Evolutionary conservation across 2,888 invertebrate genomes (phyloP), one percentile per base, ranked within the genome.

Genomic region (Microplitis manilae): DNA sequence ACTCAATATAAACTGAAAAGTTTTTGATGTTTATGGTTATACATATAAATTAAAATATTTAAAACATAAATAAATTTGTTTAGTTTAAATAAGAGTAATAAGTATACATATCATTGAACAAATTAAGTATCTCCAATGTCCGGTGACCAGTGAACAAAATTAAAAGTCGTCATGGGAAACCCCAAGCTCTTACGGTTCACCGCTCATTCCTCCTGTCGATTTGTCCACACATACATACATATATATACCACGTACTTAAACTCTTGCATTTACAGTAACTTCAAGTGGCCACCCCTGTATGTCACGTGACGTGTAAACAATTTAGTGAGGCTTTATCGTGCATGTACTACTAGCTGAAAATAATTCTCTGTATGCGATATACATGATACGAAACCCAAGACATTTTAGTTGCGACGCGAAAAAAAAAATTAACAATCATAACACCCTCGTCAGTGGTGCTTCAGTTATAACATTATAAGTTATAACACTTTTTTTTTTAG

Each of bases 81-180:
- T 30, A 6, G 61, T 38, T 61, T 15, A 38, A 71, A 7, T 15
- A 7, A 61, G 8, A 60, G 30, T 59, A n/a, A 60, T 61, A 68
- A 68, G 17, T 40, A 40, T 17, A 68, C 41, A 68, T 68, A 17
- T 6, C 8, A 15, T 5, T 17, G 8, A 15, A 68, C 41, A 41
- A 15, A 68, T 40, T 67, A 67, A n/a, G 6, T 20, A 67, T 67
- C n/a, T 67, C 9, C 20, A 13, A 20, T 38, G n/a, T 68, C 17
- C 65, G 39, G 9, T 73, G 75, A 60, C 73, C 65, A 77, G 77
- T 74, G 72, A 76, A 70, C 71, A 41, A 78, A 86, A 88, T 88
- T 89, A 86, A 85, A 87, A 88, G 84, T 86, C 87, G 88, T 87
- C 88, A 88, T 89, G 89, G 89, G 88, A 89, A 89, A 88, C 84